Base-by-base conservation (phyloP, 2,797 vertebrate species). In the Paratrypauchen microcephalus region DNA sequence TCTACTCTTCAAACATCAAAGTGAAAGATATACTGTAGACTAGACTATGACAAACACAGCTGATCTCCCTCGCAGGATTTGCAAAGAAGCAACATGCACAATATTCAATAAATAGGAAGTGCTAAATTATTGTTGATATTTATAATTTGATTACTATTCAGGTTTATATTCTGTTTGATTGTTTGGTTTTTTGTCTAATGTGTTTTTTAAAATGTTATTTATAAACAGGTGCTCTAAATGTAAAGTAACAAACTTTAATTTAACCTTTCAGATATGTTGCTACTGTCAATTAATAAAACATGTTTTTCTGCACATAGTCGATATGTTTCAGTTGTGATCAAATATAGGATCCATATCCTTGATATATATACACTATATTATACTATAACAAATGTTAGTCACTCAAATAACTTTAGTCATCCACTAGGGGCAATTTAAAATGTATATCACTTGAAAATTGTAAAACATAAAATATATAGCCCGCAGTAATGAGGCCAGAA, bases 1-100 rank as follows among this genome's bases (percentile, higher is more conserved):
- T 68, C 65, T 67, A 47, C 68, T 70, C 75, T 80, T 87, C 76
- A 87, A 75, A 83, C 74, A 79, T 79, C 72, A 80, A 85, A 76
- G 77, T 77, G 72, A 72, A 50, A 72, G 66, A 82, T 62, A 3
- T 52, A n/a, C n/a, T n/a, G n/a, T n/a, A 75, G 72, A 61, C 79
- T 75, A 70, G 76, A 70, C 68, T 69, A 71, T 61, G 50, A 65
- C 65, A 68, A 59, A 71, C 72, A 45, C 30, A 75, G 83, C 58
- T 68, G 68, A 41, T 36, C 36, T 74, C 74, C 70, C 68, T 66
- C 32, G 67, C 23, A 73, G 45, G 24, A 18, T 63, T 63, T 23
- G 45, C 61, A 47, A 63, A 47, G 61, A 47, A 7, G 36, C 36
- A 16, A n/a, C 12, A 24, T 63, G 23, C n/a, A 63, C 61, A 45